phyloP scores from a whole-genome alignment of 2,113 vertebrate species.

The Cinclus cinclus region DNA sequence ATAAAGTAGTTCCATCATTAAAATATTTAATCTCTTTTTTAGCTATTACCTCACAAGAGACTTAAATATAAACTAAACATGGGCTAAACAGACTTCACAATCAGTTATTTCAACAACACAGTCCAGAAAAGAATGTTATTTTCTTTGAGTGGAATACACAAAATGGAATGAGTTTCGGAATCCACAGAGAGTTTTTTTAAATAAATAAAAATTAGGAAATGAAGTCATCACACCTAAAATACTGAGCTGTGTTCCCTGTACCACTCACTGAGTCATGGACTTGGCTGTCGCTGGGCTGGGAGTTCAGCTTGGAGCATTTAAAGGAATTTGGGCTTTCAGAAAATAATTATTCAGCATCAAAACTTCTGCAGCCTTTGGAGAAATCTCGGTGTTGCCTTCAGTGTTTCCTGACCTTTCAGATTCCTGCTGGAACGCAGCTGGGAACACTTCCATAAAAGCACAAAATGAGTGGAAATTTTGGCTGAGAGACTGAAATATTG shows the following conservation, averaged over 20 bases:
- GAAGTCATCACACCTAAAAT: neutral
- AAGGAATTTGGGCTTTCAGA: neutral
- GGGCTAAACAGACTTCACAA: neutral
- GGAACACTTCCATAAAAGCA: neutral
- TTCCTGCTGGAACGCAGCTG: neutral
- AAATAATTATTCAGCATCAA: neutral
- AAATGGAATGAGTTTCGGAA: neutral
- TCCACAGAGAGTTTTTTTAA: neutral
- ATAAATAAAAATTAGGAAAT: neutral
- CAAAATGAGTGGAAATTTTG: neutral
- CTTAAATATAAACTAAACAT: neutral
- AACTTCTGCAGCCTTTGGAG: neutral
- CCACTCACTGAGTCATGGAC: fast-evolving
- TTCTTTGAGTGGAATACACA: neutral
- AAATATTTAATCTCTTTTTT: neutral
- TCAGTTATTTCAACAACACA: neutral
- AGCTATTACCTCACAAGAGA: neutral
- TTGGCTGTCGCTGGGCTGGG: neutral
- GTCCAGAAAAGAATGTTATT: neutral
- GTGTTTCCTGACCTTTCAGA: neutral
- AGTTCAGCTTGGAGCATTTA: neutral
- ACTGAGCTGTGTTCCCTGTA: neutral
- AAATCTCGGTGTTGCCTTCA: fast-evolving
- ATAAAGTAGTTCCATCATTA: too few species aligned
- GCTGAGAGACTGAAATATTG: neutral